phyloP scores from a whole-genome alignment of 23 tunicate species.

The Halocynthia aurantium region DNA sequence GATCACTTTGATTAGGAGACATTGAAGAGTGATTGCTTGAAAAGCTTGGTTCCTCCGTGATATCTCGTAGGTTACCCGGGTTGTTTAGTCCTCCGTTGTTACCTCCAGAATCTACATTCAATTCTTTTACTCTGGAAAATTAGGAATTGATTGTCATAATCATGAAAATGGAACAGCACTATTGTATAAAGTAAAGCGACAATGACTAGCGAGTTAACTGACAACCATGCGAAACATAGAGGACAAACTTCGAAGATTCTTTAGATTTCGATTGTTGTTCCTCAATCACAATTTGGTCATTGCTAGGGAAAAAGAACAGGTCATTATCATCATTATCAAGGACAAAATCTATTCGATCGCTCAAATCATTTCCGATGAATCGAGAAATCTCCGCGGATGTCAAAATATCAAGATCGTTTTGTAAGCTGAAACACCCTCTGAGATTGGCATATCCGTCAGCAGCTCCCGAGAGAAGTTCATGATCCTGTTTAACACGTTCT shows the following conservation, averaged over 20 bases:
- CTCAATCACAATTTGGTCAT: background rate
- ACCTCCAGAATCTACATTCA: background rate
- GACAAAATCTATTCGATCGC: background rate
- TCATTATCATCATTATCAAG: background rate
- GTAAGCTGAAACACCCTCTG: conserved; percentile 30
- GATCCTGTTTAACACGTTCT: conserved; percentile 5
- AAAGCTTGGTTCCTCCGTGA: background rate
- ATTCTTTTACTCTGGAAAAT: conserved; percentile 24
- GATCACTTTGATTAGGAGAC: conserved; percentile 30
- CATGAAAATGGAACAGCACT: too few species aligned
- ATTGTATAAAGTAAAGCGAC: too few species aligned
- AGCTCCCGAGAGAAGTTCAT: conserved; percentile 1
- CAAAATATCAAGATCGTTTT: conserved; percentile 51
- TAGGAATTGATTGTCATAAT: background rate
- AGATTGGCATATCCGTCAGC: conserved; percentile 20
- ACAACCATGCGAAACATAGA: background rate
- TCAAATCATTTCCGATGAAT: background rate
- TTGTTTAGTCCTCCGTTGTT: background rate
- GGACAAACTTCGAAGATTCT: conserved; percentile 3
- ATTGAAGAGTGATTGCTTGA: background rate
- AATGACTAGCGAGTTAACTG: background rate
- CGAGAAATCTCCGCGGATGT: conserved; percentile 20
- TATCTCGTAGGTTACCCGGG: background rate
- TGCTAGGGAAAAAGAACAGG: background rate
- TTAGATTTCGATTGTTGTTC: background rate